Evolutionary conservation across 2,888 invertebrate genomes (phyloP), one percentile per base, ranked within the genome.

Genomic region (Cantharis rustica): DNA sequence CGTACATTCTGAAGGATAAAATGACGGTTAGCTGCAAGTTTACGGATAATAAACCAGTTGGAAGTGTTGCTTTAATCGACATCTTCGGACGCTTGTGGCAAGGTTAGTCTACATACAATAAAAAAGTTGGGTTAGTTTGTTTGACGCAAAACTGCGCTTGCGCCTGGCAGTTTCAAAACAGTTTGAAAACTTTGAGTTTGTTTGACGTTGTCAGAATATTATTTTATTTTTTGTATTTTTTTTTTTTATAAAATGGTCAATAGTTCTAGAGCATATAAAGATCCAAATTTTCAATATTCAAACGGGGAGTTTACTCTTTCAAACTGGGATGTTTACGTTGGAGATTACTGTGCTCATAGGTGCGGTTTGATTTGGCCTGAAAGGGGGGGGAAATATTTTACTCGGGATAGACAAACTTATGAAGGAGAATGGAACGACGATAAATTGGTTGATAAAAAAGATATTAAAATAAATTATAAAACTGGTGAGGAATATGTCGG

Each of bases 241-340:
- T 31, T 31, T 31, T 31, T 31, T n/a, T 31, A 31, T 31, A 31
- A 31, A 31, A 31, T 31, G 31, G 13, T 13, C 5, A 13, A 13
- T 1, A 31, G 4, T 5, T 13, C 31, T 31, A n/a, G 13, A n/a
- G 13, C 31, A 13, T 31, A 31, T 31, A 3, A 31, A 5, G 80
- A 81, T 75, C 81, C 82, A 23, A 77, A 82, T 71, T 69, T 82
- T 20, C 69, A 69, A 69, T 78, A 73, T 20, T 80, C 77, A 13
- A 81, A 85, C 10, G 90, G 89, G 0, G 84, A 85, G 69, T 91
- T 91, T 80, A 80, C 81, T 11, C 89, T 90, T 73, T 84, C 87
- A 0, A 93, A 92, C 66, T 92, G 91, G 0, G 93, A 93, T 79
- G 86, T 81, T 2, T 93, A 92, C 79, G 87, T 89, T 1, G 93